A percentile compares a stretch with the other conserved stretches of the same genome.
Conservation (phyloP, 2,113 vertebrate species). For the Pristiophorus japonicus region DNA sequence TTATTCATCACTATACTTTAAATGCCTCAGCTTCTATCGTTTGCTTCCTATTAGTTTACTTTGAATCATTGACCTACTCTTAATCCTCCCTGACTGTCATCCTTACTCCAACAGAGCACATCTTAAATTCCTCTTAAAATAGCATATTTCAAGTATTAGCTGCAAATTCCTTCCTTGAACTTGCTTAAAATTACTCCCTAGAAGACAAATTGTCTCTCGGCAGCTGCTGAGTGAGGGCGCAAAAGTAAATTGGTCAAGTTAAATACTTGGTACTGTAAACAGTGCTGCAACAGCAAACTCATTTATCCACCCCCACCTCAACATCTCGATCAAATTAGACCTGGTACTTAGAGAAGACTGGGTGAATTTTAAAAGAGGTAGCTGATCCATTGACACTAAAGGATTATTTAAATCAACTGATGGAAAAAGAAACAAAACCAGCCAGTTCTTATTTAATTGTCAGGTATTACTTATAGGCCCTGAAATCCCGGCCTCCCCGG, state of each 20-base stretch:
- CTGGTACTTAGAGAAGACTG: neutral
- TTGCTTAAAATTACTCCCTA: no score
- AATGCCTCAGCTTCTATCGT: no score
- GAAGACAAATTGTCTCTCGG: neutral
- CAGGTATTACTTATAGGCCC: neutral
- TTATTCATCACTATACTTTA: no score
- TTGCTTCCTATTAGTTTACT: no score
- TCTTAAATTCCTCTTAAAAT: no score
- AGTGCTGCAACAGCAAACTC: neutral
- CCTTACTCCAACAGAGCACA: no score
- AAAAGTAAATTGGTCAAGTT: neutral
- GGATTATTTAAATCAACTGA: no score
- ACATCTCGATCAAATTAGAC: neutral
- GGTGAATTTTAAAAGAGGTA: neutral
- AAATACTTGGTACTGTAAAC: neutral
- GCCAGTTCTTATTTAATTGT: neutral
- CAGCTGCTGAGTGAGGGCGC: neutral
- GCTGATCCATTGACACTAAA: neutral
- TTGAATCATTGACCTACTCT: no score
- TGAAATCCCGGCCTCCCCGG: no score
- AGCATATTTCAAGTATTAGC: no score
- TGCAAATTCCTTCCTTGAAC: no score
- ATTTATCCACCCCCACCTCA: neutral
- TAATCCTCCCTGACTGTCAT: no score
- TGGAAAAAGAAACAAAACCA: neutral